Evolutionary conservation across 2,797 vertebrate genomes (phyloP).

Genomic region (Lithobates pipiens): DNA sequence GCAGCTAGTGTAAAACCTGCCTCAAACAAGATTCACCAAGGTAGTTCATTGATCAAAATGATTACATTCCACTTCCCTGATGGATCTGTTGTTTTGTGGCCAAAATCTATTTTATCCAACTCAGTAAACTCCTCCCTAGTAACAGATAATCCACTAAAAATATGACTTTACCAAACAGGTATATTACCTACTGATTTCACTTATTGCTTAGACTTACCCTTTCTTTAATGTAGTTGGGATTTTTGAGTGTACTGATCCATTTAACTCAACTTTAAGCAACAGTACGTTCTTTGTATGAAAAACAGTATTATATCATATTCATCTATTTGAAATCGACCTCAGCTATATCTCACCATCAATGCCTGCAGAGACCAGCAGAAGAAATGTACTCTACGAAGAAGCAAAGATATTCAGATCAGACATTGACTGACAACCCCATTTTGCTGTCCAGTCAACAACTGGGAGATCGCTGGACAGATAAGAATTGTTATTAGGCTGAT

Average conservation of each 20-base stretch:
- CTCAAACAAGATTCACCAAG: too few species aligned
- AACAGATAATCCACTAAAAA: too few species aligned
- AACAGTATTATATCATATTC: background rate
- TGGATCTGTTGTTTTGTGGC: too few species aligned
- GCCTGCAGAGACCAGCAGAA: background rate
- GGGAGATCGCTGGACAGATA: background rate
- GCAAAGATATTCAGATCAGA: background rate
- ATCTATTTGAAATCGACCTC: background rate
- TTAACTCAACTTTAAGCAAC: background rate
- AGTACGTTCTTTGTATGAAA: background rate
- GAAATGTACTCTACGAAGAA: background rate
- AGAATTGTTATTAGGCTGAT: conserved; percentile 17
- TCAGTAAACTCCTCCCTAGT: too few species aligned
- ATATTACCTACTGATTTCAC: too few species aligned
- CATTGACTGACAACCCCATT: conserved; percentile 2
- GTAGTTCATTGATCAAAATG: too few species aligned
- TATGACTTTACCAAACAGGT: too few species aligned
- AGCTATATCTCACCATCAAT: background rate
- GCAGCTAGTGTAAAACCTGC: too few species aligned
- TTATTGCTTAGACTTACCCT: background rate
- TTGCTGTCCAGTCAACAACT: conserved; percentile 16
- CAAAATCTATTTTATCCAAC: too few species aligned
- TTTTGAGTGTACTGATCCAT: background rate
- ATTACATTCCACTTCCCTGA: too few species aligned
- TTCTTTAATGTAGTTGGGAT: background rate